These are phyloP conservation scores for Montipora efflorescens DNA, from an alignment of 64 coral and sea anemone genomes.

Conservation along the genomic window DNA sequence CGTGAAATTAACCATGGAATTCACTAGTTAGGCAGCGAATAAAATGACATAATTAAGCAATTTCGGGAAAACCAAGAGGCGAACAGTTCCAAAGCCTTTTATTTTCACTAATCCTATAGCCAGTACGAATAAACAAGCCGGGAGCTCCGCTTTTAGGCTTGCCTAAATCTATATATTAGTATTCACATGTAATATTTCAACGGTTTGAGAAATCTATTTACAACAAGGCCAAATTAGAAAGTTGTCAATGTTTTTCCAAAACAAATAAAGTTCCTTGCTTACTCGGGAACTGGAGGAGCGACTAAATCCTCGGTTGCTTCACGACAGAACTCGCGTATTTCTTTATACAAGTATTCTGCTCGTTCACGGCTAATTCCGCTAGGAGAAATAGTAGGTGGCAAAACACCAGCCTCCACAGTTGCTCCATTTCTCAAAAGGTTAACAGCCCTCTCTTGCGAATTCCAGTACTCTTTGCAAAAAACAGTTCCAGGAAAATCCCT, in stretches of 20 bases:
- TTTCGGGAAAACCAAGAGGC: too few species aligned
- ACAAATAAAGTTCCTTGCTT: not conserved
- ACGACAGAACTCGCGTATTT: constrained; percentile 57
- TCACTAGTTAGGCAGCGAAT: too few species aligned
- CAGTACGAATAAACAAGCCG: too few species aligned
- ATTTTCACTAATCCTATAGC: too few species aligned
- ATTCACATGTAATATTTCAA: too few species aligned
- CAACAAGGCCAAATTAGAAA: too few species aligned
- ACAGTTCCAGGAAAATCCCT: constrained; percentile 26
- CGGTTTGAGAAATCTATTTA: too few species aligned
- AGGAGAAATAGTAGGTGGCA: constrained; percentile 19
- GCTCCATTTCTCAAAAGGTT: not conserved
- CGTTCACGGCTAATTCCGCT: constrained; percentile 28
- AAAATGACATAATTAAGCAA: too few species aligned
- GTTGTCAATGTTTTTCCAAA: not conserved
- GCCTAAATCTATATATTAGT: too few species aligned
- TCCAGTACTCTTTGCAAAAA: constrained; percentile 60
- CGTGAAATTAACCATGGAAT: too few species aligned
- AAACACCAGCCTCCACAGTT: not conserved
- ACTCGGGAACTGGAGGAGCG: not conserved
- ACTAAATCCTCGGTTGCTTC: constrained; percentile 47
- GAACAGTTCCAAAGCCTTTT: too few species aligned
- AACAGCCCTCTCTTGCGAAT: constrained; percentile 5
- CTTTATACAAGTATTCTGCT: constrained; percentile 46
- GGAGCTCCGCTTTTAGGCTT: too few species aligned